Evolutionary conservation across 2,888 invertebrate species (phyloP).

Genomic region (Chirona hameri): DNA sequence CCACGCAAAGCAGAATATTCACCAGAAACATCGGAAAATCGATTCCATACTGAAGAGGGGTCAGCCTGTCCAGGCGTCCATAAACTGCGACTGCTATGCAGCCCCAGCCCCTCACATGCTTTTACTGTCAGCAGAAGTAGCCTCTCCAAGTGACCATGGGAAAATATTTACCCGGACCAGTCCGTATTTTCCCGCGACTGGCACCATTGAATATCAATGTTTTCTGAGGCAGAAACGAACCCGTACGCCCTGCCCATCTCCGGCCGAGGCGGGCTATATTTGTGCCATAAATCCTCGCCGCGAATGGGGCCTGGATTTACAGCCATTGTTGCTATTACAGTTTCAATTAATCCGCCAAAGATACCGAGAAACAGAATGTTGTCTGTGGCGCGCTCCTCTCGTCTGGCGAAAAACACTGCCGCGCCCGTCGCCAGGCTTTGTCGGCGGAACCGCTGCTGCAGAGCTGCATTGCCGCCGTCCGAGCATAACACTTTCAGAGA

Average conservation of each 20-base stretch:
- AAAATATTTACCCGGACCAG: background rate
- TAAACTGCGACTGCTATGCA: too few relatives aligned
- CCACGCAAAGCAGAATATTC: background rate
- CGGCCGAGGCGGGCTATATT: background rate
- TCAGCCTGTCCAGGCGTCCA: too few relatives aligned
- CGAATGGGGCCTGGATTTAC: conserved; percentile 5
- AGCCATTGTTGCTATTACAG: background rate
- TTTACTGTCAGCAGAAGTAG: background rate
- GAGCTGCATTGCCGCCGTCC: too few relatives aligned
- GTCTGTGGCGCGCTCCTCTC: too few relatives aligned
- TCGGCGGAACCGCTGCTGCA: too few relatives aligned
- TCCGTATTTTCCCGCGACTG: background rate
- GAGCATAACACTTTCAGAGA: too few relatives aligned
- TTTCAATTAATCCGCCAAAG: conserved; percentile 1
- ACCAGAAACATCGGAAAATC: too few relatives aligned
- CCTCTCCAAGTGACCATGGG: background rate
- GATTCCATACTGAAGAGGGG: too few relatives aligned
- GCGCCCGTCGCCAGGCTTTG: too few relatives aligned
- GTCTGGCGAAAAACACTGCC: too few relatives aligned
- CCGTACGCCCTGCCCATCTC: background rate
- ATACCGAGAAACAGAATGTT: too few relatives aligned
- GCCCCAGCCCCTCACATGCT: background rate
- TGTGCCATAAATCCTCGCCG: conserved; percentile 1
- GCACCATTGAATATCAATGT: background rate
- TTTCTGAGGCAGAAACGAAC: background rate